Base-by-base conservation (phyloP, 1,140 invertebrate species). In the Scaptodrosophila lebanonensis region DNA sequence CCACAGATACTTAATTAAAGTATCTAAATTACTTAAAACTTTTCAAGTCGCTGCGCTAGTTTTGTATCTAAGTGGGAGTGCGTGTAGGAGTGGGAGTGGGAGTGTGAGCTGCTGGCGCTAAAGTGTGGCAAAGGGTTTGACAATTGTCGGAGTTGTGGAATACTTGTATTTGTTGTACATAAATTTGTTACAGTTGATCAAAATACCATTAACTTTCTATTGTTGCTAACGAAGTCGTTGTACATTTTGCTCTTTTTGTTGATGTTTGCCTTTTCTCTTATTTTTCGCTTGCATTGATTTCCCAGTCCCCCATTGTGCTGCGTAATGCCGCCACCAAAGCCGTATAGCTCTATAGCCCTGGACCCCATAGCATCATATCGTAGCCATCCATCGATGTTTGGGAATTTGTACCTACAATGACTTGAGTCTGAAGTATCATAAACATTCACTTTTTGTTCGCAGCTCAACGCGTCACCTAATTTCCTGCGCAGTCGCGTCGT, bases 401-500 rank as follows among this genome's bases (percentile, higher is more conserved):
- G 70, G 71, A 69, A 64, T 75, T 54, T 57, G 67, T 53, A 62
- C 36, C 51, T 70, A 68, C 70, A 69, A 64, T 51, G 52, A 53
- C 43, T 61, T 42, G 63, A 59, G 25, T 77, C 50, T 77, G 44
- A 77, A 79, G 75, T 75, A 70, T 66, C 75, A 69, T 75, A 79
- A 82, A 79, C 75, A 79, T 79, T 79, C 75, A 79, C 75, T 79
- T 79, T 79, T 79, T 25, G 3, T 25, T 25, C 3, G 22, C 22
- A 25, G 8, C 22, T 25, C 22, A 25, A 25, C 22, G 22, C 32
- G 32, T 33, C 32, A 33, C 32, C 32, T 33, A 33, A 33, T 33
- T 33, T 33, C 32, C 32, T 33, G n/a, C n/a, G 69, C 64, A 73
- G 54, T 36, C 16, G 68, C 71, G 71, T 77, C 72, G 79, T 63